Conservation (phyloP, 2,888 invertebrate genomes). For the Diaphora mendica region DNA sequence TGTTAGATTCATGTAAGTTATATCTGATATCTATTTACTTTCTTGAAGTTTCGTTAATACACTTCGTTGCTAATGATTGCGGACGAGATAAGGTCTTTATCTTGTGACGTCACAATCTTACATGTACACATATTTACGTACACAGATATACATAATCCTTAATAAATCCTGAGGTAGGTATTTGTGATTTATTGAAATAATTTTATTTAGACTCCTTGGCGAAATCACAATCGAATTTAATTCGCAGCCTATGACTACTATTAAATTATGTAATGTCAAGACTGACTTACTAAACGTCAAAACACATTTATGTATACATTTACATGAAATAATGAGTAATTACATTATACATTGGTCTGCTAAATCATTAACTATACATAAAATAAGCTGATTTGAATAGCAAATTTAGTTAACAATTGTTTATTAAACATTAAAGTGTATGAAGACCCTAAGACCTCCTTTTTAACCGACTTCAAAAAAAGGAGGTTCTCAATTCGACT, state of each 20-base stretch:
- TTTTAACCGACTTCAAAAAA: no score
- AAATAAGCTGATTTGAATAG: background rate
- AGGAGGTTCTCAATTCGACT: no score
- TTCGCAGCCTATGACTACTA: background rate
- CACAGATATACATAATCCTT: conserved; percentile 7
- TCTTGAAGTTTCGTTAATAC: background rate
- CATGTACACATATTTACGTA: background rate
- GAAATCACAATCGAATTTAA: background rate
- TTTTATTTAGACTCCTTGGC: background rate
- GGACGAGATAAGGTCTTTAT: conserved; percentile 30
- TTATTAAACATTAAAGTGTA: background rate
- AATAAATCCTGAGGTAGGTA: background rate
- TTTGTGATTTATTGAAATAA: background rate
- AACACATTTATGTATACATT: background rate
- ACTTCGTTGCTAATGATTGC: conserved; percentile 33
- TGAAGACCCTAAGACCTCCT: no score
- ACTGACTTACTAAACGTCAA: background rate
- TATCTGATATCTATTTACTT: background rate
- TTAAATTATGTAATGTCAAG: background rate
- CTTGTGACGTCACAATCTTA: conserved; percentile 33
- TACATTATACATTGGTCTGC: background rate
- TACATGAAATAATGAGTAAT: background rate
- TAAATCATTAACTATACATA: background rate
- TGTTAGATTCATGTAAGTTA: background rate
- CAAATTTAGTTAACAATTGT: background rate